These are phyloP conservation scores for Drosophila sulfurigaster DNA, from an alignment of 1,140 invertebrate genomes.

Conservation along the genomic window DNA sequence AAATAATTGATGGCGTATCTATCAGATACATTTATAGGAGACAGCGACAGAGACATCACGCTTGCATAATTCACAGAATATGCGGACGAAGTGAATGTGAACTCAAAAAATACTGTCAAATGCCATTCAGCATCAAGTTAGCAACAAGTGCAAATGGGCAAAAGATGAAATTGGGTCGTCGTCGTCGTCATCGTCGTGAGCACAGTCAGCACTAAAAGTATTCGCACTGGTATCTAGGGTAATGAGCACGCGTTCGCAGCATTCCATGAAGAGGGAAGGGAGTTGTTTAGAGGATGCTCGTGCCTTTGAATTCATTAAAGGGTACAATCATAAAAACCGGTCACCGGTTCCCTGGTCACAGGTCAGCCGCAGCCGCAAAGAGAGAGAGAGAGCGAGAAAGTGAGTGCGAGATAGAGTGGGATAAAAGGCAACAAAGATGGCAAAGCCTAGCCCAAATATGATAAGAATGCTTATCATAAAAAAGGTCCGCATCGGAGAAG, in stretches of 20 bases:
- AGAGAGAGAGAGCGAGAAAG: background rate
- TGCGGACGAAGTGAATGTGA: background rate
- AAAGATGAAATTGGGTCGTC: constrained; percentile 23
- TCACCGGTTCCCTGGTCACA: constrained; percentile 14
- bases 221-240: constrained; percentile 62
- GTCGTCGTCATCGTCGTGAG: background rate
- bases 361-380: background rate
- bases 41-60: constrained; percentile 19
- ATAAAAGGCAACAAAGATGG: constrained; percentile 42
- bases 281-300: constrained; percentile 26
- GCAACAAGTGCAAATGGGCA: constrained; percentile 63
- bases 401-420: background rate
- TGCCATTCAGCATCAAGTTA: constrained; percentile 49
- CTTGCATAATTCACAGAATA: constrained; percentile 18
- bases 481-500: constrained; percentile 22
- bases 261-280: constrained; percentile 1
- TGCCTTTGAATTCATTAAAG: constrained; percentile 76
- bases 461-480: constrained; percentile 58
- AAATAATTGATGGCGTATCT: constrained; percentile 73
- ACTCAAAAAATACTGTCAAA: constrained; percentile 54
- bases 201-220: constrained; percentile 51
- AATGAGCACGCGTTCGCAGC: constrained; percentile 56
- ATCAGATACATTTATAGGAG: constrained; percentile 56
- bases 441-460: constrained; percentile 27
- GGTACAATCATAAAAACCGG: constrained; percentile 57